Conservation (phyloP, 1,140 invertebrate genomes). For the Lysiphlebus fabarum region DNA sequence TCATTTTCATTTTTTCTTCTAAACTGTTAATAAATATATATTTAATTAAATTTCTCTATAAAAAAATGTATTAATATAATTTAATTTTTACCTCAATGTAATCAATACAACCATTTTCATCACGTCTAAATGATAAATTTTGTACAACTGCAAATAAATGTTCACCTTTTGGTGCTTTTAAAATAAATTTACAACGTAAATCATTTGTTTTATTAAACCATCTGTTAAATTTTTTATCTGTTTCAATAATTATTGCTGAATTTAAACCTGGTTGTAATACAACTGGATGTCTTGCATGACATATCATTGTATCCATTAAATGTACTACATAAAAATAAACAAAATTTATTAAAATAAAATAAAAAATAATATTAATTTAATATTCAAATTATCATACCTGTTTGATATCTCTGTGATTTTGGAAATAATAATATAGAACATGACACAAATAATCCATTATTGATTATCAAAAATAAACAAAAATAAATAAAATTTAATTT, state of each 20-base stretch:
- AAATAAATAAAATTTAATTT: too few species aligned
- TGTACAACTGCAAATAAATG: conserved; percentile 45
- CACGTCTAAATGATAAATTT: conserved; percentile 37
- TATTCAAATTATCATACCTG: too few species aligned
- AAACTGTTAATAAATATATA: too few species aligned
- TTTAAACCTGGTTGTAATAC: conserved; percentile 7
- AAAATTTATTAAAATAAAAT: too few species aligned
- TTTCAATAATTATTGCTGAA: conserved; percentile 27
- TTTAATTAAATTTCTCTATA: neutral
- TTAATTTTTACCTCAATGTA: conserved; percentile 36
- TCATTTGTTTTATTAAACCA: conserved; percentile 26
- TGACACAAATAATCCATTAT: too few species aligned
- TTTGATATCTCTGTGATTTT: too few species aligned
- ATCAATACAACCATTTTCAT: conserved; percentile 37
- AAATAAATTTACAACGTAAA: conserved; percentile 35
- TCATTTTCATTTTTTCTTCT: conserved; percentile 29
- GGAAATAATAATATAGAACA: too few species aligned
- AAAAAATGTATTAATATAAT: neutral
- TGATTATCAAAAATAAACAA: too few species aligned
- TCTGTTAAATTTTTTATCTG: conserved; percentile 33
- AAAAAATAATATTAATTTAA: too few species aligned
- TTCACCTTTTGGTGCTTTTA: conserved; percentile 30
- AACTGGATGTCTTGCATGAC: neutral
- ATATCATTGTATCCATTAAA: too few species aligned
- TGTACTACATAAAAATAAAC: too few species aligned